Evolutionary conservation across 2,797 vertebrate genomes (phyloP), one percentile per base, ranked within the genome.

Genomic region (Chaenodraco wilsoni): DNA sequence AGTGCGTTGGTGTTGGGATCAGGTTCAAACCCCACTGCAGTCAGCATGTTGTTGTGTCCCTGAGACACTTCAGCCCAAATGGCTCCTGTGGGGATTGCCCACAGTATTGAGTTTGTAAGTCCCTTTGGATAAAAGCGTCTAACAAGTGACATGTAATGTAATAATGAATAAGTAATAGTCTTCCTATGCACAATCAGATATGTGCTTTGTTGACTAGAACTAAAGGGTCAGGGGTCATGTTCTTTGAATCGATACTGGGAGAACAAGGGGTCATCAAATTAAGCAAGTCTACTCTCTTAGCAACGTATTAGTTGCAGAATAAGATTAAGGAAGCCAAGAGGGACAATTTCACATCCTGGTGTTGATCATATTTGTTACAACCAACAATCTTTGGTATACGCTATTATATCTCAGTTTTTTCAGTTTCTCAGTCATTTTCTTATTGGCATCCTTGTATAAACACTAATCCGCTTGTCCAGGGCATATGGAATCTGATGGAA

Each of bases 241-340:
- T 65, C 44, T 40, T 15, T 8, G 52, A 73, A 76, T 45, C 0
- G 2, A 60, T 17, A 55, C 4, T 44, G 45, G 48, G 58, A 61
- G n/a, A 62, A 59, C 71, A 44, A 50, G 6, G 51, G 48, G 65
- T 72, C 46, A 44, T 5, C 41, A 65, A 45, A 48, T 50, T 12
- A 19, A 60, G 58, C 64, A 54, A 48, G 61, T 40, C 55, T 58
- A 55, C 62, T 71, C 16, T 56, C 45, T 33, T 33, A 64, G 17
- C 21, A 41, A n/a, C 49, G 64, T 63, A 68, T 74, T 68, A 74
- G 31, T 50, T 46, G 48, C 50, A 46, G 43, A 49, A 64, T 68
- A 46, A 45, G 43, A 23, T 46, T 50, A 9, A 3, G n/a, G 17
- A 54, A 64, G 41, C 50, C 50, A 43, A 59, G 33, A 16, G 3